Evolutionary conservation across 2,888 invertebrate genomes (phyloP).

Genomic region (Tiphia femorata): DNA sequence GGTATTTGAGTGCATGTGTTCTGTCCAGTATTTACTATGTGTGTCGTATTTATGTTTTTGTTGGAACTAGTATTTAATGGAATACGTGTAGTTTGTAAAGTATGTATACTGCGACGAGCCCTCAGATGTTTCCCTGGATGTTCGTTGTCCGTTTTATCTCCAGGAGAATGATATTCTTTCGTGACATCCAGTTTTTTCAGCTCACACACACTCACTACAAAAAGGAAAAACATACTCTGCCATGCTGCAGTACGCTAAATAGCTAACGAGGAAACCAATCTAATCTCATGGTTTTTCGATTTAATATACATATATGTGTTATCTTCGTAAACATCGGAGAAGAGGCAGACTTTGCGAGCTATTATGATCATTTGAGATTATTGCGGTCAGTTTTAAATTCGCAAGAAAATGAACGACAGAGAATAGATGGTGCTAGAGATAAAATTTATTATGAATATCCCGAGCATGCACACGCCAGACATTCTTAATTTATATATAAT

Average conservation of each 20-base stretch:
- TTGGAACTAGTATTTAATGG: constrained; percentile 51
- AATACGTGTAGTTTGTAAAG: constrained; percentile 54
- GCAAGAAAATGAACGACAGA: constrained; percentile 5
- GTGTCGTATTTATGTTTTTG: constrained; percentile 57
- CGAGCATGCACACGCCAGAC: constrained; percentile 40
- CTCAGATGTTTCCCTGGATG: constrained; percentile 59
- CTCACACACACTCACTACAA: constrained; percentile 67
- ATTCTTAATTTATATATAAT: too few relatives aligned
- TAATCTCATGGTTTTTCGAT: neutral
- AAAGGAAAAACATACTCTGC: constrained; percentile 63
- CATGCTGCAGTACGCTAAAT: constrained; percentile 61
- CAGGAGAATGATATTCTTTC: constrained; percentile 55
- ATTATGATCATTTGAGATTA: neutral
- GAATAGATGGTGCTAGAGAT: constrained; percentile 34
- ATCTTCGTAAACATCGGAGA: neutral
- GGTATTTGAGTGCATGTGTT: constrained; percentile 62
- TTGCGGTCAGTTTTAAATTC: neutral
- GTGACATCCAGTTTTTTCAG: constrained; percentile 66
- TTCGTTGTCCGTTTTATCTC: constrained; percentile 53
- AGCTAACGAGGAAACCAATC: constrained; percentile 33
- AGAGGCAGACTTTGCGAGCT: too few relatives aligned
- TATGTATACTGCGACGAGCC: constrained; percentile 55
- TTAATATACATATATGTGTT: constrained; percentile 19
- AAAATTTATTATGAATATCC: constrained; percentile 29
- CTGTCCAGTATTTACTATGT: constrained; percentile 57